These are phyloP conservation scores for Dendrolimus houi DNA, from an alignment of 2,888 invertebrate species.

Conservation along the genomic window DNA sequence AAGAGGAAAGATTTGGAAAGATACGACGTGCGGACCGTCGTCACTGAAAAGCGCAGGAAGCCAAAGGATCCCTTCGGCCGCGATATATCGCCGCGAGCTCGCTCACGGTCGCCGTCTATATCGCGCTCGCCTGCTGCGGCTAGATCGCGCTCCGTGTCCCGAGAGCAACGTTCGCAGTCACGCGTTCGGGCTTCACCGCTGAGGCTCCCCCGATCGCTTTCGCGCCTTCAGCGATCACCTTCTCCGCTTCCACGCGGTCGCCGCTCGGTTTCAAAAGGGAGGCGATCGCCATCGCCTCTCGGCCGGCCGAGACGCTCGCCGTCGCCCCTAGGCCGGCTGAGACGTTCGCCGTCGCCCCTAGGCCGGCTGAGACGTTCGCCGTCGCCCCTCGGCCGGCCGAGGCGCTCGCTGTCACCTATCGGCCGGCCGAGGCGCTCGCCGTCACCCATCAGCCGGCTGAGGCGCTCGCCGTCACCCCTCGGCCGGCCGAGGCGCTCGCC, in stretches of 20 bases:
- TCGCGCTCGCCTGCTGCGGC: slow-evolving; percentile 16
- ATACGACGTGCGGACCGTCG: slow-evolving; percentile 88
- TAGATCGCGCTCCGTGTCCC: slow-evolving; percentile 28
- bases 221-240: neutral
- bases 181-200: slow-evolving; percentile 10
- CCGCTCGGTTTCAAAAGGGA: slow-evolving; percentile 21
- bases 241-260: slow-evolving; percentile 15
- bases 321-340: slow-evolving; percentile 19
- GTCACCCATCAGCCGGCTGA: slow-evolving; percentile 10
- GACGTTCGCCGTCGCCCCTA: slow-evolving; percentile 12
- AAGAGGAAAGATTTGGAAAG: slow-evolving; percentile 88
- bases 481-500: slow-evolving; percentile 18
- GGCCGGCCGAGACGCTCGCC: slow-evolving; percentile 23
- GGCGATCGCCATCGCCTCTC: slow-evolving; percentile 16
- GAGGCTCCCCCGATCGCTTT: slow-evolving; percentile 15
- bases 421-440: slow-evolving; percentile 16
- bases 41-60: slow-evolving; percentile 80
- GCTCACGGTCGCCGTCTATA: slow-evolving; percentile 17
- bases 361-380: slow-evolving; percentile 18
- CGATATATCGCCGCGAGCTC: slow-evolving; percentile 71
- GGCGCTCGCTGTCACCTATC: slow-evolving; percentile 9
- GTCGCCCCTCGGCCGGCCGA: neutral
- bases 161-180: slow-evolving; percentile 20
- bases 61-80: slow-evolving; percentile 87
- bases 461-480: slow-evolving; percentile 12